Base-by-base conservation (phyloP, 2,888 invertebrate genomes). In the Trichopoda pennipes region DNA sequence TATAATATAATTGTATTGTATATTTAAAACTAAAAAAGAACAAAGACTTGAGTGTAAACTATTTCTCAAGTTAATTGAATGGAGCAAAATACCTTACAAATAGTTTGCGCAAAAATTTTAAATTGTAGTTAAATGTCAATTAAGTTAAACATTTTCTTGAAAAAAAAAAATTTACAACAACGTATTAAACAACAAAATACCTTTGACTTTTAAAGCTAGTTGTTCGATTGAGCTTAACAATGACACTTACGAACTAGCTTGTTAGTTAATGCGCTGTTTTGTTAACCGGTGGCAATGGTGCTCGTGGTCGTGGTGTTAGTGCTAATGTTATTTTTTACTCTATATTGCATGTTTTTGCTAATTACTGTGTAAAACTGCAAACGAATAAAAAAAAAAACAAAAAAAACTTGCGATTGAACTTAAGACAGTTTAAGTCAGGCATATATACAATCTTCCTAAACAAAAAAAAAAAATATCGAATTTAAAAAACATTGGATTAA, bases 41-140 rank as follows among this genome's bases (percentile, higher is more conserved):
- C n/a, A n/a, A n/a, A n/a, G n/a, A n/a, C n/a, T n/a, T n/a, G n/a
- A n/a, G n/a, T n/a, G n/a, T n/a, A n/a, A n/a, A n/a, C n/a, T n/a
- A n/a, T n/a, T n/a, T n/a, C n/a, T n/a, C n/a, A n/a, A n/a, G n/a
- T n/a, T n/a, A n/a, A n/a, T n/a, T n/a, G n/a, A n/a, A n/a, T n/a
- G n/a, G n/a, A n/a, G n/a, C n/a, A n/a, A 28, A 28, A 28, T 28
- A 12, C 12, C 10, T 38, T 12, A 12, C 47, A 49, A 49, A 49
- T 44, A 32, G 19, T 32, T 69, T 44, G 23, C 9, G 12, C 60
- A 79, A 82, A 38, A 72, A 82, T 82, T 79, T 79, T 53, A 79
- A 79, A 82, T 61, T 69, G 72, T 82, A 82, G 79, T 82, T 82
- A 76, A 82, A 82, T 79, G 82, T 82, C 79, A 82, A 82, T 82